These are phyloP conservation scores for Pluvianellus socialis DNA, from an alignment of 2,113 vertebrate genomes.

Conservation along the genomic window DNA sequence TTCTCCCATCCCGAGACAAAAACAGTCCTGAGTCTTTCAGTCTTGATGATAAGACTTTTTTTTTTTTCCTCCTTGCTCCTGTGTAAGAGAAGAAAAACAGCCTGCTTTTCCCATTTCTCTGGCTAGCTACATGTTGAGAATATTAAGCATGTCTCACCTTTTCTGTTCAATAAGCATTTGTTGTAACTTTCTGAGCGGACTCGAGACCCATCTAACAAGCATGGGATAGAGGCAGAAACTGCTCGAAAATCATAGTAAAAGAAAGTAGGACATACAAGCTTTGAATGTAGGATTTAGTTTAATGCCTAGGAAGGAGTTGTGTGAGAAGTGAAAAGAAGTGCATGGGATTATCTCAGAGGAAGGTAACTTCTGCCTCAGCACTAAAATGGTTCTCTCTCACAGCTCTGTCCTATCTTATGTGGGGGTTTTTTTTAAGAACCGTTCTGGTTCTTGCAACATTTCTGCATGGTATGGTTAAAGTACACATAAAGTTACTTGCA, in stretches of 20 bases:
- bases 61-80: not conserved
- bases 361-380: not conserved
- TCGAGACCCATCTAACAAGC: not conserved
- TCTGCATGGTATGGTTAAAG: not conserved
- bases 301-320: not conserved
- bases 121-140: not conserved
- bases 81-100: not conserved
- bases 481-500: not conserved
- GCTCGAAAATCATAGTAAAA: not conserved
- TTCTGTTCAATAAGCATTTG: not conserved
- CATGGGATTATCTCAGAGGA: not conserved
- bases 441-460: not conserved
- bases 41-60: not conserved
- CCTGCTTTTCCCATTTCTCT: not conserved
- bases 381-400: not conserved
- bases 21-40: not conserved
- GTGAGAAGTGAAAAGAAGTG: not conserved
- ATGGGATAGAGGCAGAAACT: not conserved
- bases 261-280: not conserved
- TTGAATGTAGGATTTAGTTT: not conserved
- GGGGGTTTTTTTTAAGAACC: not conserved
- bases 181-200: not conserved
- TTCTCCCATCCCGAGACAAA: not conserved
- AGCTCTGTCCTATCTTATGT: not conserved
- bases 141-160: not conserved